A percentile compares a stretch with the other conserved stretches of the same genome.
Conservation (phyloP, 1,140 invertebrate species). For the Prorops nasuta region DNA sequence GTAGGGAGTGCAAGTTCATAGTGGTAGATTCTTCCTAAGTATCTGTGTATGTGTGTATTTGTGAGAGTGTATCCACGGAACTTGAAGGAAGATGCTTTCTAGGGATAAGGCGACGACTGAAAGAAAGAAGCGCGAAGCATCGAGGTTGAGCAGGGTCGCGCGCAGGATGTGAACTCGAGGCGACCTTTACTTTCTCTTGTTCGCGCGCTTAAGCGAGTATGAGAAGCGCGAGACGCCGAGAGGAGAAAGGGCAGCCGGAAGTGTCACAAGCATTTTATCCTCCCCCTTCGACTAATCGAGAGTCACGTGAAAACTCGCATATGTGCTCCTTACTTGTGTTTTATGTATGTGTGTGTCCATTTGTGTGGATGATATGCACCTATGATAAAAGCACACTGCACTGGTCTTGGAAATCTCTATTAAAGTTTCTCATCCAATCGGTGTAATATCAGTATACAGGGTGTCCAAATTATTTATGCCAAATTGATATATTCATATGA, state of each 20-base stretch:
- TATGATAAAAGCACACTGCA: too few relatives aligned
- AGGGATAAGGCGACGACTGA: conserved; percentile 32
- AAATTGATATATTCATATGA: too few relatives aligned
- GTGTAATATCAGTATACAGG: too few relatives aligned
- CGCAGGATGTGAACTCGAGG: conserved; percentile 31
- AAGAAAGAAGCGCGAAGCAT: conserved; percentile 16
- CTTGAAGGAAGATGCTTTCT: conserved; percentile 30
- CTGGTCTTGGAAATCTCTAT: too few relatives aligned
- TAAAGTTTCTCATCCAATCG: too few relatives aligned
- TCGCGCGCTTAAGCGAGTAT: conserved; percentile 6
- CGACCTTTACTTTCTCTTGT: conserved; percentile 42
- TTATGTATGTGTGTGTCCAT: too few relatives aligned
- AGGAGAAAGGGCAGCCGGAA: conserved; percentile 15
- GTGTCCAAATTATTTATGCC: too few relatives aligned
- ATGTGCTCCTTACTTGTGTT: too few relatives aligned
- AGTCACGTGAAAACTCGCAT: too few relatives aligned
- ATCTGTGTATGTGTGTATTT: too few relatives aligned
- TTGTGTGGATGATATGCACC: too few relatives aligned
- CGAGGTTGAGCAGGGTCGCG: conserved; percentile 31
- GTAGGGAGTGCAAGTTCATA: not conserved
- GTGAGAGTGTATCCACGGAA: not conserved
- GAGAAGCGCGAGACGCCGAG: conserved; percentile 1
- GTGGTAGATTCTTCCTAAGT: too few relatives aligned
- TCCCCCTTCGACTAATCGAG: not conserved
- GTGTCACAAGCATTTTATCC: not conserved